phyloP scores from a whole-genome alignment of 2,797 vertebrate genomes.

The Hydrocynus forskahlii region DNA sequence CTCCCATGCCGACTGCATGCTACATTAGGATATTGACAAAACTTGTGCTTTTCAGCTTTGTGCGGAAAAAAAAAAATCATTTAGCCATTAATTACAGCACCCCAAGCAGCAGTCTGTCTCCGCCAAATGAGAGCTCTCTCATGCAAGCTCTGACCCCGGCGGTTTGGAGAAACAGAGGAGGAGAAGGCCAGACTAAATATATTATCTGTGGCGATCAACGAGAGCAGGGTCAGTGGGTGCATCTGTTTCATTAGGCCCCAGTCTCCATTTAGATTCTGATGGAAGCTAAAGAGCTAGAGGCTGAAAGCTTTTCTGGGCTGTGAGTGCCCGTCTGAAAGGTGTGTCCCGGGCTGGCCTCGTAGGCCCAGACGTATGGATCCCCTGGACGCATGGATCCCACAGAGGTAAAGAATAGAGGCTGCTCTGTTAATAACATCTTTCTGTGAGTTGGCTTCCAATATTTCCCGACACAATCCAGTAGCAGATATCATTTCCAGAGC shows the following conservation, averaged over 20 bases:
- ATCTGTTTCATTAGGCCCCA: conserved; percentile 51
- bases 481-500: conserved; percentile 52
- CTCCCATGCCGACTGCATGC: conserved; percentile 42
- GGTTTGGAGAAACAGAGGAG: conserved; percentile 24
- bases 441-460: conserved; percentile 54
- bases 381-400: conserved; percentile 30
- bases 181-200: conserved; percentile 49
- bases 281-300: conserved; percentile 38
- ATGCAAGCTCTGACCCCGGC: conserved; percentile 13
- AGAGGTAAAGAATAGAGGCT: conserved; percentile 13
- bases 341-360: conserved; percentile 27
- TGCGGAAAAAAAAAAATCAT: conserved; percentile 46
- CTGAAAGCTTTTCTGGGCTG: conserved; percentile 46
- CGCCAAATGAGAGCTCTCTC: conserved; percentile 50
- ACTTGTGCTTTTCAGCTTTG: conserved; percentile 50
- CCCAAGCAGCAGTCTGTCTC: conserved; percentile 39
- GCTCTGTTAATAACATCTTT: conserved; percentile 51
- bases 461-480: conserved; percentile 54
- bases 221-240: conserved; percentile 42
- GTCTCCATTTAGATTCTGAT: conserved; percentile 51
- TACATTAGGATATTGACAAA: conserved; percentile 58
- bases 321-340: conserved; percentile 49
- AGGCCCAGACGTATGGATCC: conserved; percentile 32
- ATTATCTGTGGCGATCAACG: conserved; percentile 49
- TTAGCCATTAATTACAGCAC: conserved; percentile 60